Conservation (phyloP, 1,140 invertebrate genomes). For the Ephestia elutella region DNA sequence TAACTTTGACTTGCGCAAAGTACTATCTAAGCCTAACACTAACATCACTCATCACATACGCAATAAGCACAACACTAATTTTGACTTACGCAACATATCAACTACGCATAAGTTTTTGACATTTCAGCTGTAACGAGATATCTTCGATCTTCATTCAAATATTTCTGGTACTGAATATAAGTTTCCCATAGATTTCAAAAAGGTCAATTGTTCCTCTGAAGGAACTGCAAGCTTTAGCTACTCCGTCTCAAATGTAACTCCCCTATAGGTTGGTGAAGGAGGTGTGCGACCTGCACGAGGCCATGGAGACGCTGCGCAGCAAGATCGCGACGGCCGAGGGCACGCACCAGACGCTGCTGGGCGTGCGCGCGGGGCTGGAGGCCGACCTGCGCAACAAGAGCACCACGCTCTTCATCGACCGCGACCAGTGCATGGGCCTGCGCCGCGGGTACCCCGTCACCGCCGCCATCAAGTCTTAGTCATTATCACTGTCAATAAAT, state of each 20-base stretch:
- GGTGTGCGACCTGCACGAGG: conserved; percentile 89
- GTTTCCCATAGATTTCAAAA: too few relatives aligned
- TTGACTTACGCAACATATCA: too few relatives aligned
- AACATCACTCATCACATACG: conserved; percentile 90
- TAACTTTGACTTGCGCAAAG: too few relatives aligned
- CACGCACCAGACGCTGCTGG: conserved; percentile 89
- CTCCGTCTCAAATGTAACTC: conserved; percentile 85
- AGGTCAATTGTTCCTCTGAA: too few relatives aligned
- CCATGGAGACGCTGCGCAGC: conserved; percentile 85
- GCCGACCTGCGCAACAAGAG: conserved; percentile 91
- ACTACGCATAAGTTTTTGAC: too few relatives aligned
- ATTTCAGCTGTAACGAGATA: conserved; percentile 87
- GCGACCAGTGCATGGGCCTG: conserved; percentile 94
- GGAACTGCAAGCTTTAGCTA: conserved; percentile 92
- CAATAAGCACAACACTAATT: too few relatives aligned
- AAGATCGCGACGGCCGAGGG: conserved; percentile 88
- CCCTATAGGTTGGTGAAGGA: conserved; percentile 83
- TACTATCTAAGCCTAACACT: too few relatives aligned
- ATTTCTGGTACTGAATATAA: too few relatives aligned
- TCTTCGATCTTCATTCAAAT: too few relatives aligned
- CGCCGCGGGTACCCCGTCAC: conserved; percentile 92
- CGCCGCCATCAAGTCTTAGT: conserved; percentile 84
- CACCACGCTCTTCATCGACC: conserved; percentile 93
- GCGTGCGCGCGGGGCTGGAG: conserved; percentile 88
- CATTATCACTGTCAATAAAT: background rate